Conservation (phyloP, 2,113 vertebrate genomes). For the Callospermophilus lateralis region DNA sequence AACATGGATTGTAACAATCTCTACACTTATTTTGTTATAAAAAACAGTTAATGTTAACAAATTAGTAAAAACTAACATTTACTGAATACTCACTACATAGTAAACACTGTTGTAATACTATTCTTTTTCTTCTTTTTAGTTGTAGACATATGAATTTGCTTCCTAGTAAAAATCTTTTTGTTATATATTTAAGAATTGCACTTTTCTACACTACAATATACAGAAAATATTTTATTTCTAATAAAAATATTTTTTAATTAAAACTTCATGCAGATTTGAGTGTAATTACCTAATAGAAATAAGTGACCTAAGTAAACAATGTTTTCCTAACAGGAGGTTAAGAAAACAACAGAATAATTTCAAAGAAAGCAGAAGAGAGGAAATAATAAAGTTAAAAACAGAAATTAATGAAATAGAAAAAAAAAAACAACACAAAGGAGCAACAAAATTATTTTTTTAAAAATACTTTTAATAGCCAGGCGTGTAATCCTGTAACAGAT, state of each 20-base stretch:
- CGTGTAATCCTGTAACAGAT: too few relatives aligned
- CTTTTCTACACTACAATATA: constrained; percentile 11
- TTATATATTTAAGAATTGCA: neutral
- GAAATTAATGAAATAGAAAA: neutral
- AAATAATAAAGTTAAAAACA: neutral
- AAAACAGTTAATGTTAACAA: neutral
- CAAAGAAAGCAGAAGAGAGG: neutral
- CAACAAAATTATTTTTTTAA: neutral
- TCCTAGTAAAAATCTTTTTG: neutral
- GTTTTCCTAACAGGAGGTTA: neutral
- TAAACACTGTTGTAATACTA: neutral
- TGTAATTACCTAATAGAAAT: neutral
- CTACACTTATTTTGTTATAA: neutral
- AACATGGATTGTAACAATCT: neutral
- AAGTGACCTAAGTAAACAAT: neutral
- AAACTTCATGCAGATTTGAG: neutral
- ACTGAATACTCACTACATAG: neutral
- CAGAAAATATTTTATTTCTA: constrained; percentile 31
- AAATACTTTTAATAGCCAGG: neutral
- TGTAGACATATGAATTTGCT: constrained; percentile 8
- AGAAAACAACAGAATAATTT: neutral
- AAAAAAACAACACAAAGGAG: neutral
- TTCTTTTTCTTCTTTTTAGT: neutral
- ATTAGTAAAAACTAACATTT: constrained; percentile 21
- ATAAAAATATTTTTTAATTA: constrained; percentile 8